phyloP scores from a whole-genome alignment of 1,140 invertebrate species.

The Dysdera silvatica region DNA sequence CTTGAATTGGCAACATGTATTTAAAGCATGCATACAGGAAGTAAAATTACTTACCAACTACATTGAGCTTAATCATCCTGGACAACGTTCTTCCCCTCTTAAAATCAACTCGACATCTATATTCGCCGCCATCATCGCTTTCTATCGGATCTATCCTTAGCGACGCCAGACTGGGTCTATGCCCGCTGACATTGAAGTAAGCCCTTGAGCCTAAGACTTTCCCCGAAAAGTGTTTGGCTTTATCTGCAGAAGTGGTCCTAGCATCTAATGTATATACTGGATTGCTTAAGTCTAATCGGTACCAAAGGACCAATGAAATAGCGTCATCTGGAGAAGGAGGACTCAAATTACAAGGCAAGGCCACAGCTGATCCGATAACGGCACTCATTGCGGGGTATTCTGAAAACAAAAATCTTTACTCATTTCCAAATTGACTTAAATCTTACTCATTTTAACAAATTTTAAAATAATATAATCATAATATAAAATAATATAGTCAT shows the following conservation, averaged over 20 bases:
- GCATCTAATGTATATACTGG: slow-evolving; percentile 57
- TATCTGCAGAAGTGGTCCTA: slow-evolving; percentile 12
- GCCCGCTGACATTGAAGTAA: slow-evolving; percentile 27
- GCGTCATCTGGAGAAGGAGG: slow-evolving; percentile 62
- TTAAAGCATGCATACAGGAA: too few relatives aligned
- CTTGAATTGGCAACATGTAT: too few relatives aligned
- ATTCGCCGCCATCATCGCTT: slow-evolving; percentile 32
- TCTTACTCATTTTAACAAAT: too few relatives aligned
- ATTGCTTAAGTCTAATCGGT: slow-evolving; percentile 68
- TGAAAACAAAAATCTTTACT: not conserved
- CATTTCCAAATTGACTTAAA: too few relatives aligned
- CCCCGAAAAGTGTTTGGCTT: slow-evolving; percentile 30
- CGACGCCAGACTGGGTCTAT: slow-evolving; percentile 38
- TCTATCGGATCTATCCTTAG: slow-evolving; percentile 26
- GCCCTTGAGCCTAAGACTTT: slow-evolving; percentile 24
- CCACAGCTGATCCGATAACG: slow-evolving; percentile 7
- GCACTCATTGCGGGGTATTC: slow-evolving; percentile 16
- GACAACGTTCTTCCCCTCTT: slow-evolving; percentile 69
- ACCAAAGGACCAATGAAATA: slow-evolving; percentile 85
- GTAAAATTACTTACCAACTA: slow-evolving; percentile 62
- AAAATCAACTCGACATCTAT: slow-evolving; percentile 58
- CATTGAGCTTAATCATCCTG: slow-evolving; percentile 64
- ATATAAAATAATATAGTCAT: too few relatives aligned
- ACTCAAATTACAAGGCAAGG: slow-evolving; percentile 71
- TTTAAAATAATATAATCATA: too few relatives aligned